These are phyloP conservation scores for Grammomys dolichurus DNA, from an alignment of 2,113 vertebrate genomes.

Conservation along the genomic window DNA sequence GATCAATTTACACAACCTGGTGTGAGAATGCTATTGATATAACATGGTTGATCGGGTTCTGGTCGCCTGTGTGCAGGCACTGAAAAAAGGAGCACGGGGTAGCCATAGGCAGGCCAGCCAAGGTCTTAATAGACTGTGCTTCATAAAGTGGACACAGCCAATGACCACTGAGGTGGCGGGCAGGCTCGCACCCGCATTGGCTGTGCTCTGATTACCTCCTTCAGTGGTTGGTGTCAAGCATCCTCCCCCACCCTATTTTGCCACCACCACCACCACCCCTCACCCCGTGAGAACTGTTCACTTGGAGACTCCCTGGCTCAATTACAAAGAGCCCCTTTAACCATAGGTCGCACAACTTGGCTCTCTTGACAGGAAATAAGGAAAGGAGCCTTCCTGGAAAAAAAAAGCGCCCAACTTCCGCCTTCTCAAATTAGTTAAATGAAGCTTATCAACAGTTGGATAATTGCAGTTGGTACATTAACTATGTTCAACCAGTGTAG, in stretches of 20 bases:
- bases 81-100: conserved; percentile 75
- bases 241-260: conserved; percentile 45
- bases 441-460: conserved; percentile 90
- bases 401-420: conserved; percentile 84
- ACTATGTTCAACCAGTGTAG: conserved; percentile 86
- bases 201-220: conserved; percentile 84
- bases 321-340: conserved; percentile 92
- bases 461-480: conserved; percentile 93
- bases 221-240: conserved; percentile 84
- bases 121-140: conserved; percentile 88
- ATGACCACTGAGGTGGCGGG: conserved; percentile 80
- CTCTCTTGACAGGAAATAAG: conserved; percentile 91
- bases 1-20: conserved; percentile 96
- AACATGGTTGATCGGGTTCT: conserved; percentile 91
- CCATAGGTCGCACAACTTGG: conserved; percentile 90
- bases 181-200: conserved; percentile 74
- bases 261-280: background rate
- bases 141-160: conserved; percentile 87
- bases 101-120: conserved; percentile 81
- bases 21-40: conserved; percentile 94
- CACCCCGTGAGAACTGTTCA: conserved; percentile 89
- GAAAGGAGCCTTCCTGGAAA: conserved; percentile 89
- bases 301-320: conserved; percentile 88
- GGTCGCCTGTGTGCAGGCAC: conserved; percentile 82
- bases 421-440: conserved; percentile 91